phyloP scores from a whole-genome alignment of 2,797 vertebrate genomes.

The Rhyacichthys aspro region DNA sequence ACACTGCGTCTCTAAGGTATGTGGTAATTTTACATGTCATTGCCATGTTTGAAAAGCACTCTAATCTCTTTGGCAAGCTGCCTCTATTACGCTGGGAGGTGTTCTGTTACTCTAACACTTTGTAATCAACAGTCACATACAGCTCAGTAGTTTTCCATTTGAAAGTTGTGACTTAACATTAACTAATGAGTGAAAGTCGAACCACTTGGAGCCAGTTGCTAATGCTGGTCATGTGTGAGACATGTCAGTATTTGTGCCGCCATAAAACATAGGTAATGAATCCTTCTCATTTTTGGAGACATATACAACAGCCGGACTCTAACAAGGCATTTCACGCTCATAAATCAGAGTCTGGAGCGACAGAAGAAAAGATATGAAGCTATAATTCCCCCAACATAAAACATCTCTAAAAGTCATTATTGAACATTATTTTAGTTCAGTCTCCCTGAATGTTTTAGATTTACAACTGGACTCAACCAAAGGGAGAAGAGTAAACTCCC shows the following conservation, averaged over 20 bases:
- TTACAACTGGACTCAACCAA: neutral
- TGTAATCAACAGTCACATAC: neutral
- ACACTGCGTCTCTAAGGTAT: neutral
- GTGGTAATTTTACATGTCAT: slow-evolving; percentile 19
- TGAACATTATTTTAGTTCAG: neutral
- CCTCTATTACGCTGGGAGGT: neutral
- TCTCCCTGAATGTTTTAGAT: neutral
- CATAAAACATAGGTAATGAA: neutral
- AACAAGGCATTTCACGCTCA: neutral
- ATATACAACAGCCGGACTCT: neutral
- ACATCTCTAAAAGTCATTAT: neutral
- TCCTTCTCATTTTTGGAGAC: slow-evolving; percentile 10
- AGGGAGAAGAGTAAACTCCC: slow-evolving; percentile 3
- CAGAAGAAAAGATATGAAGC: neutral
- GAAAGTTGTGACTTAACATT: neutral
- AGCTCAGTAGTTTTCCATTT: neutral
- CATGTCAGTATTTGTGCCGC: neutral
- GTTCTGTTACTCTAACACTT: neutral
- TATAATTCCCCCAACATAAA: neutral
- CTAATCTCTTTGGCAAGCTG: neutral
- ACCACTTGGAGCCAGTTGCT: neutral
- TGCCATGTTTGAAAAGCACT: slow-evolving; percentile 29
- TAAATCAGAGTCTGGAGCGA: slow-evolving; percentile 5
- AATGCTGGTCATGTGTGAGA: neutral
- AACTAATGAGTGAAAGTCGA: too few species aligned